These are phyloP conservation scores for Drosophila lini DNA, from an alignment of 1,140 invertebrate genomes.

Conservation along the genomic window DNA sequence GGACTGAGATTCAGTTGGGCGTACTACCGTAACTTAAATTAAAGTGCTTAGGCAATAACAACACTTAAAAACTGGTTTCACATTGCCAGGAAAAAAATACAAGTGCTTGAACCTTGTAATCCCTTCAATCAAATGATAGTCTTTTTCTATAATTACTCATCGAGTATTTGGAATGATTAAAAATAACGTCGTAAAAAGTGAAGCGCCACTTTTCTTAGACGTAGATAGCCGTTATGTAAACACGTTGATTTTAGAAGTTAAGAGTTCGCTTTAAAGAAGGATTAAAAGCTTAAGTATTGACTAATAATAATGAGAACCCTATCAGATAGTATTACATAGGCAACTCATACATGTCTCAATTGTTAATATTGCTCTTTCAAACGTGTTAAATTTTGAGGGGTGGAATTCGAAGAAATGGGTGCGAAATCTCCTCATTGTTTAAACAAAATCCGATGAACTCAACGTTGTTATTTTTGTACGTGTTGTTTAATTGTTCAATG, in stretches of 20 bases:
- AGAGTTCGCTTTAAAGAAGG: background rate
- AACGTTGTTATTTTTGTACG: slow-evolving; percentile 1
- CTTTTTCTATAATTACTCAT: slow-evolving; percentile 22
- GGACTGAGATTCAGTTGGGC: background rate
- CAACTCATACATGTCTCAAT: background rate
- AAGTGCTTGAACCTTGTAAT: slow-evolving; percentile 16
- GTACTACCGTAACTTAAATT: slow-evolving; percentile 28
- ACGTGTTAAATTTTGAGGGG: background rate
- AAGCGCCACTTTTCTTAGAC: slow-evolving; percentile 17
- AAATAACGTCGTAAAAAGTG: slow-evolving; percentile 34
- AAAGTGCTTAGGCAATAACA: slow-evolving; percentile 24
- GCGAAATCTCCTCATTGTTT: slow-evolving; percentile 14
- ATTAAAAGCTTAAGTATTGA: slow-evolving; percentile 11
- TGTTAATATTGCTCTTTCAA: background rate
- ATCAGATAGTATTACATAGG: background rate
- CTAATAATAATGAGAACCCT: slow-evolving; percentile 1
- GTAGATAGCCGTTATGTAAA: slow-evolving; percentile 8
- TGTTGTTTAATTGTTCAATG: slow-evolving; percentile 6
- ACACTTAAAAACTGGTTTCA: slow-evolving; percentile 27
- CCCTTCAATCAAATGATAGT: slow-evolving; percentile 18
- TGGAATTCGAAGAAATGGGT: background rate
- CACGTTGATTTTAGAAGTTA: no score
- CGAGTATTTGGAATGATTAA: slow-evolving; percentile 4
- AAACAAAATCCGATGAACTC: slow-evolving; percentile 4
- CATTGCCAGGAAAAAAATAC: slow-evolving; percentile 7